phyloP scores from a whole-genome alignment of 2,797 vertebrate genomes.

The Amphiprion clarkii region DNA sequence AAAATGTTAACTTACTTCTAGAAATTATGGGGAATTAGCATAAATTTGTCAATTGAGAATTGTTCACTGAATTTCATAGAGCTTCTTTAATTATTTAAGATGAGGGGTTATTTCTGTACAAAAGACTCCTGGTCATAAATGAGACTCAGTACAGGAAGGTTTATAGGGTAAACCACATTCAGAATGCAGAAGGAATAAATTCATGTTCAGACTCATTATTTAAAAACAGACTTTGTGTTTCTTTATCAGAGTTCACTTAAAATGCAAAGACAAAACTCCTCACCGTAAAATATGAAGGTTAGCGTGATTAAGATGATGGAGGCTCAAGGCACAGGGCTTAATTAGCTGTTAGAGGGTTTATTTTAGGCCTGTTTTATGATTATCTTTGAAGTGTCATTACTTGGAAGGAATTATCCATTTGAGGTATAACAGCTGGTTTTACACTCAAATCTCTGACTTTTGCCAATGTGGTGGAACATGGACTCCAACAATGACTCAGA shows the following conservation, averaged over 20 bases:
- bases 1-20: constrained; percentile 38
- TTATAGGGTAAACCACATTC: too few species aligned
- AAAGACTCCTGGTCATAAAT: background rate
- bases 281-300: background rate
- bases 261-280: background rate
- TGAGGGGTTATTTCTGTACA: background rate
- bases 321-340: too few species aligned
- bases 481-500: too few species aligned
- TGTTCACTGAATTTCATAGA: constrained; percentile 2
- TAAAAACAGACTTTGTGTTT: background rate
- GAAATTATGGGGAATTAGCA: constrained; percentile 16
- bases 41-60: constrained; percentile 11
- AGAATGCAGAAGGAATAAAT: background rate
- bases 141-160: too few species aligned
- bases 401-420: too few species aligned
- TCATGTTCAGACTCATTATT: background rate
- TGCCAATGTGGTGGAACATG: too few species aligned
- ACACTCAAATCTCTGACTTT: too few species aligned
- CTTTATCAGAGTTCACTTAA: constrained; percentile 1
- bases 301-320: background rate
- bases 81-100: constrained; percentile 1
- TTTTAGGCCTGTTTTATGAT: too few species aligned
- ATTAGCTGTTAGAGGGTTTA: too few species aligned
- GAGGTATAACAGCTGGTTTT: too few species aligned
- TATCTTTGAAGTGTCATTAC: too few species aligned